Conservation (phyloP, 2,113 vertebrate genomes). For the Phyllostomus discolor region DNA sequence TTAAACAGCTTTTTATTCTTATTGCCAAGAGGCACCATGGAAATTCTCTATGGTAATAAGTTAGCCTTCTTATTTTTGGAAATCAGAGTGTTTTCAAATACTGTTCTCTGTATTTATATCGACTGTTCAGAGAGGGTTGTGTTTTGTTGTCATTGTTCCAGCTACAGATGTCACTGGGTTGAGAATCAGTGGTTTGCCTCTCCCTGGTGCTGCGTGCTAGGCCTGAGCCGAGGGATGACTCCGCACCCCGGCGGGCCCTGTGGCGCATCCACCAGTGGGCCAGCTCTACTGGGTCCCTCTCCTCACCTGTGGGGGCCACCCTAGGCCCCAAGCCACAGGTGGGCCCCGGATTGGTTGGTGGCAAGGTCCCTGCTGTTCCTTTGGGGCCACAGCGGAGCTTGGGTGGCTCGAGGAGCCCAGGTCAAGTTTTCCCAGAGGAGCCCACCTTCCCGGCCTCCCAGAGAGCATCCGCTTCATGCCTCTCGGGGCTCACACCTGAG, state of each 20-base stretch:
- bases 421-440: background rate
- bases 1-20: background rate
- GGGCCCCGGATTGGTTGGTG: background rate
- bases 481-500: background rate
- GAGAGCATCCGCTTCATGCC: background rate
- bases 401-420: background rate
- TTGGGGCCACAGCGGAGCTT: background rate
- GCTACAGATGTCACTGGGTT: background rate
- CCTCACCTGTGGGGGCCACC: background rate
- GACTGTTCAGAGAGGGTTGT: background rate
- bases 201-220: background rate
- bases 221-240: background rate
- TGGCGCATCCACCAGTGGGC: background rate
- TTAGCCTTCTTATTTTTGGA: background rate
- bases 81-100: conserved; percentile 5
- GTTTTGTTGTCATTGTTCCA: background rate
- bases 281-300: background rate
- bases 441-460: background rate
- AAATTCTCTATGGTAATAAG: background rate
- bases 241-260: background rate
- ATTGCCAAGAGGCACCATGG: background rate
- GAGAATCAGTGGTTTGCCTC: background rate
- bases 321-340: background rate
- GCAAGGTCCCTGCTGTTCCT: background rate
- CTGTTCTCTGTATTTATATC: background rate